Conservation (phyloP, 2,797 vertebrate species). For the Characodon lateralis region DNA sequence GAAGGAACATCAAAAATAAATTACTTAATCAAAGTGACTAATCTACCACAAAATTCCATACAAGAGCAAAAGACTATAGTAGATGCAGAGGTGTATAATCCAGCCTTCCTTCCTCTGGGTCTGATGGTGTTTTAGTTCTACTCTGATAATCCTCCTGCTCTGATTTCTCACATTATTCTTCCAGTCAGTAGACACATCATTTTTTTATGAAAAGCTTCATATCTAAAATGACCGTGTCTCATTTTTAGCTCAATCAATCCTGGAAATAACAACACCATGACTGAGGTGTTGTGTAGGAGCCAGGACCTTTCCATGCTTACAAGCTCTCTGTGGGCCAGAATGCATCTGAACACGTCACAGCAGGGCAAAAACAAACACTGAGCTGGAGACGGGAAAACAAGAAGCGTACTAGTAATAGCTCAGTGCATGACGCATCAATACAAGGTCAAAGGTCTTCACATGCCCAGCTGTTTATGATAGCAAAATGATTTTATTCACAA, state of each 20-base stretch:
- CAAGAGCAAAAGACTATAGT: constrained; percentile 12
- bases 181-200: constrained; percentile 3
- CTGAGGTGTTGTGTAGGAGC: constrained; percentile 32
- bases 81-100: constrained; percentile 3
- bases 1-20: constrained; percentile 40
- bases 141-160: constrained; percentile 19
- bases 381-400: constrained; percentile 9
- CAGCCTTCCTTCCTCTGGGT: neutral
- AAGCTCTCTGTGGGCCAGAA: constrained; percentile 44
- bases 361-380: constrained; percentile 33
- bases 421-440: neutral
- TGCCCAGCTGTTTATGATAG: too few species aligned
- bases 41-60: constrained; percentile 23
- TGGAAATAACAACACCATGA: constrained; percentile 46
- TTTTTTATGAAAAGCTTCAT: constrained; percentile 41
- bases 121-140: constrained; percentile 1
- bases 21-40: constrained; percentile 31
- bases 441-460: too few species aligned
- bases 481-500: too few species aligned
- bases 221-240: constrained; percentile 57
- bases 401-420: neutral
- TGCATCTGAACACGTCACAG: constrained; percentile 32
- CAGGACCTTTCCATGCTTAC: constrained; percentile 51
- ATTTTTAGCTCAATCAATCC: constrained; percentile 61
- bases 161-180: constrained; percentile 1